phyloP scores from a whole-genome alignment of 23 tunicate species.

The Ciona savignyi region DNA sequence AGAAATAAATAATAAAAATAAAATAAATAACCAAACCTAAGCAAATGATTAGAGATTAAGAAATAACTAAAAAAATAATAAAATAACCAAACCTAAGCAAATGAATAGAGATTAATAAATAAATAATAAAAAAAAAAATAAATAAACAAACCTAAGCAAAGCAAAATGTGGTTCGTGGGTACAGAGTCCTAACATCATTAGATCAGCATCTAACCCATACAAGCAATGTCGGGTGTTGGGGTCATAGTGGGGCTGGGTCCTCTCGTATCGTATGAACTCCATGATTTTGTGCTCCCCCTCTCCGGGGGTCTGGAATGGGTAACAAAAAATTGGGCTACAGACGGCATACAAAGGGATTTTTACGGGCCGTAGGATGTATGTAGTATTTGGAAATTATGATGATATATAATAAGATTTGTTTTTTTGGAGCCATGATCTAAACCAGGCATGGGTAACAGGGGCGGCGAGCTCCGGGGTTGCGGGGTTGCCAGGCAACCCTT shows the following conservation, averaged over 20 bases:
- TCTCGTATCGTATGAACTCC: slow-evolving; percentile 84
- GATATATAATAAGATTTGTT: no score
- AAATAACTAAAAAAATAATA: not conserved
- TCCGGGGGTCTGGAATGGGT: slow-evolving; percentile 98
- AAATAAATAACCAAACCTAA: not conserved
- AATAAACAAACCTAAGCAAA: slow-evolving; percentile 55
- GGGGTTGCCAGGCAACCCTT: no score
- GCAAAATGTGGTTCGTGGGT: slow-evolving; percentile 98
- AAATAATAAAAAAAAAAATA: not conserved
- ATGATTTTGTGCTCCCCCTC: slow-evolving; percentile 99
- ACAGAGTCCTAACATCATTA: slow-evolving; percentile 84
- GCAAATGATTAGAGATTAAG: not conserved
- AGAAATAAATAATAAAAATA: not conserved
- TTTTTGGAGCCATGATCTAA: no score
- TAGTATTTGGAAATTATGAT: no score
- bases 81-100: not conserved
- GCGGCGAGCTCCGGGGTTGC: no score
- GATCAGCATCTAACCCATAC: slow-evolving; percentile 99
- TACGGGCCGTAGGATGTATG: no score
- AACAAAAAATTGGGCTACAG: no score
- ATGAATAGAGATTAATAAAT: not conserved
- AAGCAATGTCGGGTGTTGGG: slow-evolving; percentile 89
- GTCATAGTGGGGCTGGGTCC: slow-evolving; percentile 60
- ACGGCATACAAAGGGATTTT: no score
- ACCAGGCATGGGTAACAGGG: no score